Evolutionary conservation across 2,797 vertebrate species (phyloP).

Genomic region (Coregonus ussuriensis): DNA sequence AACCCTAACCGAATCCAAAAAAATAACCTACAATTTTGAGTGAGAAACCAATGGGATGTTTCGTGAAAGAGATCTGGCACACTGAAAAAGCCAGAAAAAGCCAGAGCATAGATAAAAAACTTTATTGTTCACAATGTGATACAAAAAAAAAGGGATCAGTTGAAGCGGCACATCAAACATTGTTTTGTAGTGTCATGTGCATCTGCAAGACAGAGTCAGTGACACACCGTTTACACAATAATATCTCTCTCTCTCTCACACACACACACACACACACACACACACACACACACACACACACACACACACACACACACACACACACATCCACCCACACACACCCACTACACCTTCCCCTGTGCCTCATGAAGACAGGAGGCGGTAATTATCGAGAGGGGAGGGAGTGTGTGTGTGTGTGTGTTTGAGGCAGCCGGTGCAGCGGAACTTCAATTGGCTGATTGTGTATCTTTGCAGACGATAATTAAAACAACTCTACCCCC

Average conservation of each 20-base stretch:
- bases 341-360: slow-evolving; percentile 8
- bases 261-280: slow-evolving; percentile 10
- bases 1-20: neutral
- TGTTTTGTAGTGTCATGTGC: neutral
- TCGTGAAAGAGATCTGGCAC: neutral
- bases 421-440: slow-evolving; percentile 15
- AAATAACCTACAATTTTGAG: neutral
- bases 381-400: slow-evolving; percentile 54
- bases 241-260: neutral
- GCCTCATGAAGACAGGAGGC: slow-evolving; percentile 43
- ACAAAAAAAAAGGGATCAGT: no score
- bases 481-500: slow-evolving; percentile 62
- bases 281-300: slow-evolving; percentile 2
- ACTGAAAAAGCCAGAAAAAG: neutral
- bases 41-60: neutral
- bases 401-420: neutral
- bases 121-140: no score
- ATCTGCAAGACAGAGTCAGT: neutral
- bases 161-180: slow-evolving; percentile 20
- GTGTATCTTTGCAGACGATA: slow-evolving; percentile 65
- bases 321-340: slow-evolving; percentile 6
- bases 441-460: slow-evolving; percentile 52
- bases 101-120: neutral
- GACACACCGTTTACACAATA: neutral
- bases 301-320: slow-evolving; percentile 11